Conservation (phyloP, 2,113 vertebrate species). For the Anguilla rostrata region DNA sequence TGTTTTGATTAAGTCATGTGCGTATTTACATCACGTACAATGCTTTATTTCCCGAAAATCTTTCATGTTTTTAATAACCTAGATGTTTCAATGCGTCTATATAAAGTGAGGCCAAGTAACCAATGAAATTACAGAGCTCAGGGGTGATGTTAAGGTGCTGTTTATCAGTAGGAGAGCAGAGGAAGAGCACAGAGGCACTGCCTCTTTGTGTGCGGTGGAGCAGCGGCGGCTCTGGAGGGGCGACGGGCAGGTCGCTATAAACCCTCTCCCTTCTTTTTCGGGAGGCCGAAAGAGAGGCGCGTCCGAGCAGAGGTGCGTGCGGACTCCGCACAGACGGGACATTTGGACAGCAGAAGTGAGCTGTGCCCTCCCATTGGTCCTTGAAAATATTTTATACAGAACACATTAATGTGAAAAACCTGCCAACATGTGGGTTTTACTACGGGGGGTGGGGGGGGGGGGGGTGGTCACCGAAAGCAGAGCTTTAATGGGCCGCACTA, state of each 20-base stretch:
- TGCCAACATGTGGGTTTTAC: slow-evolving; percentile 22
- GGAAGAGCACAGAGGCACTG: background rate
- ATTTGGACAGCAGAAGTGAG: background rate
- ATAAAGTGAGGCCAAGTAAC: background rate
- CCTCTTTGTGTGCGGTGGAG: background rate
- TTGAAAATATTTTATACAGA: background rate
- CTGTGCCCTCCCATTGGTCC: background rate
- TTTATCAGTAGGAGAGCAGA: background rate
- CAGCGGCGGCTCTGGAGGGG: background rate
- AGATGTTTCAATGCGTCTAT: background rate
- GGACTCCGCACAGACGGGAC: background rate
- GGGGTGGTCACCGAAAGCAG: background rate
- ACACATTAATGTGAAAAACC: slow-evolving; percentile 1
- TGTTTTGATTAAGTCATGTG: slow-evolving; percentile 11
- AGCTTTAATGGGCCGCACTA: slow-evolving; percentile 6
- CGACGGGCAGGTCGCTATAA: background rate
- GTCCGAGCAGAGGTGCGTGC: background rate
- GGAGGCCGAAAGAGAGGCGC: background rate
- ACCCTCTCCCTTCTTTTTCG: background rate
- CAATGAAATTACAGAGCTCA: background rate
- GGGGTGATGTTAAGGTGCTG: background rate
- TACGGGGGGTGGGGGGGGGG: background rate
- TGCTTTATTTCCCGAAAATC: background rate
- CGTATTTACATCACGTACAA: slow-evolving; percentile 9
- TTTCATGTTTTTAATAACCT: background rate